Percentiles rank a stretch among this genome's conserved stretches.
These are phyloP conservation scores for Zygaena filipendulae DNA, from an alignment of 2,888 invertebrate species.

Conservation along the genomic window DNA sequence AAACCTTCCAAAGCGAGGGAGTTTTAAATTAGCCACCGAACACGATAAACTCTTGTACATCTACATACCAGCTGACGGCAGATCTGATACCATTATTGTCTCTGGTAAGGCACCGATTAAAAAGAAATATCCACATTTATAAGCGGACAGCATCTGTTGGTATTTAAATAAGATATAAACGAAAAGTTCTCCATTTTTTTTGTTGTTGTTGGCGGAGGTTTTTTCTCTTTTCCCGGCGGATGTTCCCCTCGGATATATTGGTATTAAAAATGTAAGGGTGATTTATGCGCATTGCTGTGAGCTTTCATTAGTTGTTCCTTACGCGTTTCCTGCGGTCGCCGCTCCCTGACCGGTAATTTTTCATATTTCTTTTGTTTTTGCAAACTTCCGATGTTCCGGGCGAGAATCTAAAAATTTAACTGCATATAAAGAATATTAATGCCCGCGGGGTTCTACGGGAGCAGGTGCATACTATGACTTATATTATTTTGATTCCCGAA, in stretches of 20 bases:
- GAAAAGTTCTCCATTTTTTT: constrained; percentile 53
- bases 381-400: constrained; percentile 56
- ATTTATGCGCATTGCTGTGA: constrained; percentile 69
- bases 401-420: constrained; percentile 52
- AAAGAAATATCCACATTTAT: constrained; percentile 62
- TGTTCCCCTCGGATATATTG: constrained; percentile 65
- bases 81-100: constrained; percentile 67
- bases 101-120: constrained; percentile 64
- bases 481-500: constrained; percentile 54
- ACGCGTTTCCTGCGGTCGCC: constrained; percentile 60
- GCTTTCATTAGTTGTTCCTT: constrained; percentile 68
- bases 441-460: constrained; percentile 29
- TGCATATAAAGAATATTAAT: constrained; percentile 68
- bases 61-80: constrained; percentile 65
- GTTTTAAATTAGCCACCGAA: constrained; percentile 61
- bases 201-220: constrained; percentile 47
- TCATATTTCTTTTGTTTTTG: constrained; percentile 63
- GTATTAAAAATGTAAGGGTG: constrained; percentile 70
- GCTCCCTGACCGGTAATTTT: constrained; percentile 68
- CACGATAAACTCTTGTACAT: constrained; percentile 54
- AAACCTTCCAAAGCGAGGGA: constrained; percentile 34
- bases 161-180: constrained; percentile 68
- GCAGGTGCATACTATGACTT: constrained; percentile 62
- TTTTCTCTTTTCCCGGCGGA: constrained; percentile 43
- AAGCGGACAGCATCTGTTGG: constrained; percentile 61